phyloP scores from a whole-genome alignment of 2,113 vertebrate genomes.

The Bos taurus region ARS-UCD2.0 NC_037330.1:51966001-51966500 shows the following conservation, averaged over 20 bases:
- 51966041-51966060: neutral
- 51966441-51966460: neutral
- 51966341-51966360: neutral
- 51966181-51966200: neutral
- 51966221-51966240: neutral
- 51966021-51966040: neutral
- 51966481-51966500: neutral
- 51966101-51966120: neutral
- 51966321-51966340: neutral
- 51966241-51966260: neutral
- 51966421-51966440: neutral
- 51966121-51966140: neutral
- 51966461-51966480: neutral
- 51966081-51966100: neutral
- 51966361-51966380: neutral
- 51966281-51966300: neutral
- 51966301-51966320: neutral
- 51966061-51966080: neutral
- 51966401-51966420: neutral
- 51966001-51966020: neutral
- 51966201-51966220: neutral
- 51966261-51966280: neutral
- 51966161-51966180: neutral
- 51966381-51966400: neutral
- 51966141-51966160: neutral